phyloP scores from a whole-genome alignment of 2,888 invertebrate species.

The Rhorus exstirpatorius region DNA sequence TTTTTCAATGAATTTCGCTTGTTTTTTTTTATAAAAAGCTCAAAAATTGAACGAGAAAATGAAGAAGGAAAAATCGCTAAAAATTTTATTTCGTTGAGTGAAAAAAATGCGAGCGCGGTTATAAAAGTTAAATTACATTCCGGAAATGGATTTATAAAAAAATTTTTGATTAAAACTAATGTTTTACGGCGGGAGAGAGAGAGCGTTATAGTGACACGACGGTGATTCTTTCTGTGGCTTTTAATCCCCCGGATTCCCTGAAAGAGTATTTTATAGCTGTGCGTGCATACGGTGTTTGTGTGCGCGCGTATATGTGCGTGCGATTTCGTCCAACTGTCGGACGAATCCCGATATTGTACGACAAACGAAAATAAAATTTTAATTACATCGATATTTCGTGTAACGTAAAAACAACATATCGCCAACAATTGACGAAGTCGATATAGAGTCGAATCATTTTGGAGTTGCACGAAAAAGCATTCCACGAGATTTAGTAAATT shows the following conservation, averaged over 20 bases:
- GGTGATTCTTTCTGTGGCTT: conserved; percentile 28
- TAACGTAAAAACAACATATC: neutral
- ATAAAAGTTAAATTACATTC: conserved; percentile 70
- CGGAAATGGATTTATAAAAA: conserved; percentile 73
- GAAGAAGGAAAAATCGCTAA: conserved; percentile 62
- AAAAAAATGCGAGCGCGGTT: no score
- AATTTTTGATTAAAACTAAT: conserved; percentile 67
- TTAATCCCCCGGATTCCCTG: neutral
- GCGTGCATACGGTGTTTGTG: no score
- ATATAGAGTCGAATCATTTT: neutral
- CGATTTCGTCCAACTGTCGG: neutral
- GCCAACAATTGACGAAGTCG: neutral
- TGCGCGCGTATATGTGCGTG: neutral
- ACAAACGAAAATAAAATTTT: conserved; percentile 20
- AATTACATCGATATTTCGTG: conserved; percentile 23
- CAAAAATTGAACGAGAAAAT: conserved; percentile 62
- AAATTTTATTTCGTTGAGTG: no score
- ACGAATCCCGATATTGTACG: neutral
- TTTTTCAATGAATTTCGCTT: neutral
- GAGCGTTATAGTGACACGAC: conserved; percentile 31
- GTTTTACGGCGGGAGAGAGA: no score
- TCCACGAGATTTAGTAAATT: no score
- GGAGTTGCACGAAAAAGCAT: no score
- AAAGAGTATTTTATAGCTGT: no score
- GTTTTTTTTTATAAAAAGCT: conserved; percentile 8